These are phyloP conservation scores for Thymelicus sylvestris DNA, from an alignment of 2,888 invertebrate species.

Conservation along the genomic window DNA sequence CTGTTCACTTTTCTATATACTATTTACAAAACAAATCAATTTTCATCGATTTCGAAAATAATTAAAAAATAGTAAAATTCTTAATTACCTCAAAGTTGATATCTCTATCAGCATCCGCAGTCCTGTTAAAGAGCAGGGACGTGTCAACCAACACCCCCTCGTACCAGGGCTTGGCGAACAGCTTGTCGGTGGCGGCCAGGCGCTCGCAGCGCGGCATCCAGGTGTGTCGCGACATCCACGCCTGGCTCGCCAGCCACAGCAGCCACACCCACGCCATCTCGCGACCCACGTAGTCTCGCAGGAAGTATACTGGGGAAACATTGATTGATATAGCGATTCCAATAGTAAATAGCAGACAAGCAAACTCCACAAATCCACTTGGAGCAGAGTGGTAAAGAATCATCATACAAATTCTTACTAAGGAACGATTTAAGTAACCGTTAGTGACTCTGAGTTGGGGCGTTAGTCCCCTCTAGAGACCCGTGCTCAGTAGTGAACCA, in stretches of 20 bases:
- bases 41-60: no score
- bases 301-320: slow-evolving; percentile 65
- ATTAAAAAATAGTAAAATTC: background rate
- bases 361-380: no score
- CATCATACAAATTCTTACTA: no score
- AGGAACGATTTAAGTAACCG: no score
- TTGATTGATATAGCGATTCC: background rate
- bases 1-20: no score
- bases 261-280: slow-evolving; percentile 92
- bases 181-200: slow-evolving; percentile 92
- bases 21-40: no score
- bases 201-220: slow-evolving; percentile 94
- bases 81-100: slow-evolving; percentile 68
- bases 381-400: no score
- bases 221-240: slow-evolving; percentile 94
- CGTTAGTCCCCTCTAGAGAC: no score
- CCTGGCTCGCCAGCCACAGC: slow-evolving; percentile 92
- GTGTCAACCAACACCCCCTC: slow-evolving; percentile 93
- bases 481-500: no score
- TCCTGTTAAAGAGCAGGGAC: slow-evolving; percentile 91
- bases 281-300: slow-evolving; percentile 82
- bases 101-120: slow-evolving; percentile 87
- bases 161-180: slow-evolving; percentile 94
- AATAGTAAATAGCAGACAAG: no score
- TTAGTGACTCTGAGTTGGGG: no score